Base-by-base conservation (phyloP, 2,797 vertebrate species). In the Caiman crocodilus region DNA sequence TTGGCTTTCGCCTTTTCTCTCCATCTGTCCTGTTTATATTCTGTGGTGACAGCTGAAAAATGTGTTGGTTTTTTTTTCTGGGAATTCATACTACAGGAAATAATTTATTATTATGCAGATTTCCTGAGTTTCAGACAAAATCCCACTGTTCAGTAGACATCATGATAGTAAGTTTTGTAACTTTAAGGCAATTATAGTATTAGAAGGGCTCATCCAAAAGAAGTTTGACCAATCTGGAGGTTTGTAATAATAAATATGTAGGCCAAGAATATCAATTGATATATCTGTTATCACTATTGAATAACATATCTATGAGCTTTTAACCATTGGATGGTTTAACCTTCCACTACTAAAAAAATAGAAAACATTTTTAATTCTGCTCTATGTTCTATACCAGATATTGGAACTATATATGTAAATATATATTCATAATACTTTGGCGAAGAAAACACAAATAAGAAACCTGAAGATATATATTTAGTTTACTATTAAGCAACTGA, bases 181-280 rank as follows among this genome's bases (percentile, higher is more conserved):
- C 2, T 74, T 80, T 56, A 60, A 78, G 56, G 84, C 84, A 14
- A 61, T 28, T 35, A 2, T 58, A 73, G 60, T 56, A 2, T 25
- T 75, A 11, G 28, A 32, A 77, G 11, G 35, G 8, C n/a, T 89
- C 6, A 30, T 75, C 16, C 28, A 75, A 50, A 16, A 88, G 25
- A 90, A 86, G 50, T 42, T 80, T 86, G 26, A 85, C 42, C 94
- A 57, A 80, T 84, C 21, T 92, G 87, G 73, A 95, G 64, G 4
- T 81, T 91, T 83, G 8, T 65, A n/a, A 76, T 14, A 28, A 6
- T 30, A 8, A 28, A 6, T 30, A 8, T 12, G 18, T 50, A 28
- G 50, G 77, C 81, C 63, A 82, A 88, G 23, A 90, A 87, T 42
- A 23, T 64, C 80, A 91, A 61, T 84, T 25, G 81, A 87, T 11